Conservation (phyloP, 1,140 invertebrate species). For the Ephestia elutella region DNA sequence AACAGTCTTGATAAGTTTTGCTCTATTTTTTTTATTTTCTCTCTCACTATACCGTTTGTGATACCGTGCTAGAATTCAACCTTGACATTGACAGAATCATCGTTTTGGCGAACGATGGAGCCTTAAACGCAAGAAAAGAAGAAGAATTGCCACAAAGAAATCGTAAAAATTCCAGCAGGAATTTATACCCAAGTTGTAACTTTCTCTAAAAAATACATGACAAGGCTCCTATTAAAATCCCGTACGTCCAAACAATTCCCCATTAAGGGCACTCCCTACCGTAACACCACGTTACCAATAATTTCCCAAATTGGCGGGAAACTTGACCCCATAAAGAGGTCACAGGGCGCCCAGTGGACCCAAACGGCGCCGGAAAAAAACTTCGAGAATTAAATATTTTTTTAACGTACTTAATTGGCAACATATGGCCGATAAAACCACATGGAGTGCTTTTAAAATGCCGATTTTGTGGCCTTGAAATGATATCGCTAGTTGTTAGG, state of each 20-base stretch:
- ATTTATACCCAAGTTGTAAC: too few species aligned
- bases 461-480: background rate
- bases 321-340: conserved; percentile 27
- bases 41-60: too few species aligned
- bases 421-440: background rate
- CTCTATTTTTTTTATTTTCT: too few species aligned
- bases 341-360: conserved; percentile 12
- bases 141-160: too few species aligned
- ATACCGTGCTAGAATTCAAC: too few species aligned
- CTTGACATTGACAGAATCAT: too few species aligned
- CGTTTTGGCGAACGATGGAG: too few species aligned
- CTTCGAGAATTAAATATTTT: background rate
- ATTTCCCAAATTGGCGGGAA: conserved; percentile 6
- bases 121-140: too few species aligned
- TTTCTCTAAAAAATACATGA: too few species aligned
- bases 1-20: too few species aligned
- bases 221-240: too few species aligned
- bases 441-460: background rate
- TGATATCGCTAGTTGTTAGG: background rate
- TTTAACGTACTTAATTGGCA: background rate
- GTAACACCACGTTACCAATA: background rate
- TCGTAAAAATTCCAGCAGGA: too few species aligned
- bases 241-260: background rate
- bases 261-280: background rate
- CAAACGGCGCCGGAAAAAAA: conserved; percentile 15